Conservation (phyloP, 2,888 invertebrate species). For the Coenonympha glycerion region DNA sequence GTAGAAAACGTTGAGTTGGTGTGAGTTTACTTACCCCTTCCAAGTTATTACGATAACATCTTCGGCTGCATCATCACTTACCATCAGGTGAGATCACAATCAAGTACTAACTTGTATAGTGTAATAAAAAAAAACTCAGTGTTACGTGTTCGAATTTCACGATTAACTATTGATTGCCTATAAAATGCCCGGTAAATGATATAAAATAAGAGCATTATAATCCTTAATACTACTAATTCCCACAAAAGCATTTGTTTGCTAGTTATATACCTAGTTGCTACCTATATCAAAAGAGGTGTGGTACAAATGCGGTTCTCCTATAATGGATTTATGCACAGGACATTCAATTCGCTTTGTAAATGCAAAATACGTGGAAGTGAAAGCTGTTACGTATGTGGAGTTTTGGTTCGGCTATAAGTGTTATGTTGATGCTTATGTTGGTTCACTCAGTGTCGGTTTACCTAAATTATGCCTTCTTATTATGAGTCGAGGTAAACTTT, state of each 20-base stretch:
- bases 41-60: too few relatives aligned
- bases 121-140: too few relatives aligned
- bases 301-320: background rate
- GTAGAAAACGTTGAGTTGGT: too few relatives aligned
- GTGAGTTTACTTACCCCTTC: too few relatives aligned
- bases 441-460: background rate
- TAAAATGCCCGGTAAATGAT: too few relatives aligned
- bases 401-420: background rate
- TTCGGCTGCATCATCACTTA: too few relatives aligned
- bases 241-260: slow-evolving; percentile 1
- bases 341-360: background rate
- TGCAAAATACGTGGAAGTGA: background rate
- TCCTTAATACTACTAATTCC: too few relatives aligned
- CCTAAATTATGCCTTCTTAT: background rate
- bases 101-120: too few relatives aligned
- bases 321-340: slow-evolving; percentile 1
- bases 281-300: background rate
- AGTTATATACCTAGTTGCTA: background rate
- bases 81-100: too few relatives aligned
- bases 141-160: too few relatives aligned
- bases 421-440: background rate
- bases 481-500: background rate
- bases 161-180: too few relatives aligned
- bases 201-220: too few relatives aligned
- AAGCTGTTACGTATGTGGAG: background rate